Percentiles rank a stretch among this genome's conserved stretches.
Evolutionary conservation across 2,797 vertebrate species (phyloP).

Genomic region (Anomalospiza imberbis): DNA sequence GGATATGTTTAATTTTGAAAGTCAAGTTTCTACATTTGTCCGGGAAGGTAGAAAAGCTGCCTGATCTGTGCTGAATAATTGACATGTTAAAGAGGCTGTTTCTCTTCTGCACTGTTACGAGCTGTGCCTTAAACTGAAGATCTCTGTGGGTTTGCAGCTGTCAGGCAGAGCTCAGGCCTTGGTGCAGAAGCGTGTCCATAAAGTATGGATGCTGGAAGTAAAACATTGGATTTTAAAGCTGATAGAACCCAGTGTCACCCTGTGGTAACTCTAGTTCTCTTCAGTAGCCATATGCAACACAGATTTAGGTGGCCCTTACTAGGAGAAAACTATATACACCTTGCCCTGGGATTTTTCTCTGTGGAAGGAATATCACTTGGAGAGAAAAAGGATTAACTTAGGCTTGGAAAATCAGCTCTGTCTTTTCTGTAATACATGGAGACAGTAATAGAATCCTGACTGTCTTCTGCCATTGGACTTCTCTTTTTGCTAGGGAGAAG

Average conservation of each 20-base stretch:
- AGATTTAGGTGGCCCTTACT: neutral
- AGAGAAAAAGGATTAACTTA: neutral
- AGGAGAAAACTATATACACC: neutral
- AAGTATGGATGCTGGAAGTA: neutral
- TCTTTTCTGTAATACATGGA: neutral
- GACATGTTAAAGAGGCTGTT: neutral
- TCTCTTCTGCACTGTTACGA: neutral
- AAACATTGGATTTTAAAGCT: neutral
- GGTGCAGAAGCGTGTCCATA: neutral
- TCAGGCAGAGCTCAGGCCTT: neutral
- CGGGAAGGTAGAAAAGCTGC: neutral
- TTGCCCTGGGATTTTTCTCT: neutral
- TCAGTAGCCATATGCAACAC: neutral
- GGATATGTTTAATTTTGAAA: neutral
- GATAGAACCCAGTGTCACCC: neutral
- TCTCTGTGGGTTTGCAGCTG: neutral
- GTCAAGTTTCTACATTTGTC: neutral
- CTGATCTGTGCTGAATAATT: neutral
- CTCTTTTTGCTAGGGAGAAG: neutral
- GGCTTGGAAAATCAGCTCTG: neutral
- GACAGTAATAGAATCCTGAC: neutral
- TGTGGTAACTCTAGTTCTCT: neutral
- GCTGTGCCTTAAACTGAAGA: neutral
- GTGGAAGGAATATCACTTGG: neutral
- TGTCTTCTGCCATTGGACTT: neutral